These are phyloP conservation scores for Alcedo atthis DNA, from an alignment of 2,797 vertebrate species.

Conservation along the genomic window DNA sequence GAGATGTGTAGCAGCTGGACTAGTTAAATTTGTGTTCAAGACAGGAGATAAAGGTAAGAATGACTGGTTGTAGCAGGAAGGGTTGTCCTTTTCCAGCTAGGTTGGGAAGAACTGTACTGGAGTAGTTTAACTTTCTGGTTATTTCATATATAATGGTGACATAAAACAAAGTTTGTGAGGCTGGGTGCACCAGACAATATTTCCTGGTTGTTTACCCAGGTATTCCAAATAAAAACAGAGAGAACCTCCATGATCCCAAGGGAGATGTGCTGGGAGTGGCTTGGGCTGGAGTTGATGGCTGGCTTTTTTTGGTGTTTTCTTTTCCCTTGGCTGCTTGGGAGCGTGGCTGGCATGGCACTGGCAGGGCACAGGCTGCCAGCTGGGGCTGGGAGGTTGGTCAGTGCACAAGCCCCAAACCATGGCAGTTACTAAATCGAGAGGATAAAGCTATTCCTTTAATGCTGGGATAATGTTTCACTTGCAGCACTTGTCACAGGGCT, in stretches of 20 bases:
- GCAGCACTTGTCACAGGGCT: neutral
- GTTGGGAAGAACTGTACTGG: neutral
- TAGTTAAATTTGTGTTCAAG: neutral
- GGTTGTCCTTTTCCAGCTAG: neutral
- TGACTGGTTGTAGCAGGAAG: neutral
- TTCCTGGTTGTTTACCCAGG: neutral
- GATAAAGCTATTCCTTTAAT: conserved; percentile 49
- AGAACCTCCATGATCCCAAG: neutral
- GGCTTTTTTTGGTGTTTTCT: neutral
- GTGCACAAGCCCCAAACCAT: neutral
- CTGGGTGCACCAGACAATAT: neutral
- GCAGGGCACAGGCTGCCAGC: neutral
- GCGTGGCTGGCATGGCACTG: neutral
- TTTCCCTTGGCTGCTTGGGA: neutral
- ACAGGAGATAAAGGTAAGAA: neutral
- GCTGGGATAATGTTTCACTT: conserved; percentile 42
- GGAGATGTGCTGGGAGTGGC: neutral
- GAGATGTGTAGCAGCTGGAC: neutral
- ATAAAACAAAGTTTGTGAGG: neutral
- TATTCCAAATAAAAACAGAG: neutral
- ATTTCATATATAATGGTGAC: neutral
- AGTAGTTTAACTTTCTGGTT: neutral
- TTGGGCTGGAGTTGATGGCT: neutral
- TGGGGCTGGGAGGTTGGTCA: neutral
- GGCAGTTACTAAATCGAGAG: conserved; percentile 53